Evolutionary conservation across 2,797 vertebrate species (phyloP).

Genomic region (Synanceia verrucosa): DNA sequence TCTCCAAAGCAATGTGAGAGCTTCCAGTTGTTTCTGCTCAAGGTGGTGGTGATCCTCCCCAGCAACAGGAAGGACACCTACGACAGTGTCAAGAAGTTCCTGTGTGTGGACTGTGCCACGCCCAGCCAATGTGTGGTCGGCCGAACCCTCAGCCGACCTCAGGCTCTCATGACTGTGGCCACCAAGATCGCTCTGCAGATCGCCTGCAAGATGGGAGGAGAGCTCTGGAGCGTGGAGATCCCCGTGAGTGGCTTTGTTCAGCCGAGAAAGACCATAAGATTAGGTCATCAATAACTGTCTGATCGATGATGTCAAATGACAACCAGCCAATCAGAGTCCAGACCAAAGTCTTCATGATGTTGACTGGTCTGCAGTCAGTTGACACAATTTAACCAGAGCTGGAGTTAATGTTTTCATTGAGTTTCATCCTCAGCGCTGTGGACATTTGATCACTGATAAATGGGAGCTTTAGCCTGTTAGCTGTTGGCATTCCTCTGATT

Average conservation of each 20-base stretch:
- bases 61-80: slow-evolving; percentile 93
- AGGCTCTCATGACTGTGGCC: slow-evolving; percentile 88
- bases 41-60: slow-evolving; percentile 93
- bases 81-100: slow-evolving; percentile 91
- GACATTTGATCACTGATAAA: too few relatives aligned
- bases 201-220: slow-evolving; percentile 97
- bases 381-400: too few relatives aligned
- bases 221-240: slow-evolving; percentile 95
- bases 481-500: too few relatives aligned
- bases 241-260: slow-evolving; percentile 88
- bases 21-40: background rate
- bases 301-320: too few relatives aligned
- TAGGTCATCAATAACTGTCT: too few relatives aligned
- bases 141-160: slow-evolving; percentile 87
- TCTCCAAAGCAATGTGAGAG: background rate
- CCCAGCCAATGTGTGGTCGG: slow-evolving; percentile 95
- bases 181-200: slow-evolving; percentile 96
- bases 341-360: too few relatives aligned
- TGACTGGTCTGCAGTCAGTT: too few relatives aligned
- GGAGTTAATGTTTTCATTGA: too few relatives aligned
- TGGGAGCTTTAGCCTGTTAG: too few relatives aligned
- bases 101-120: slow-evolving; percentile 92
- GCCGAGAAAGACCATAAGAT: too few relatives aligned
- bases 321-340: too few relatives aligned
- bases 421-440: too few relatives aligned